Conservation (phyloP, 2,888 invertebrate genomes). For the Zaprionus bogoriensis region DNA sequence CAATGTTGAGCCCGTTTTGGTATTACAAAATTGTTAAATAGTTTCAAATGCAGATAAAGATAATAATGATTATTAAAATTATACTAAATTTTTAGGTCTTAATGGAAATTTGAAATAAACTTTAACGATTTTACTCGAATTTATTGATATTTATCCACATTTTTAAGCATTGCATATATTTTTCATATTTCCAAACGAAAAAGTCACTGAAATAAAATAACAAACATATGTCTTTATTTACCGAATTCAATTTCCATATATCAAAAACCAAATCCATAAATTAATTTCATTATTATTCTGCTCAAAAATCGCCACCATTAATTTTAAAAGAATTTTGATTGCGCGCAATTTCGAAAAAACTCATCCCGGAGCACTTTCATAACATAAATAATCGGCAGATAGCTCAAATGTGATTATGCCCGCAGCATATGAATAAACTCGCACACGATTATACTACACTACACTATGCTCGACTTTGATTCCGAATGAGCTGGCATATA, state of each 20-base stretch:
- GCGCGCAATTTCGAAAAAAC: not conserved
- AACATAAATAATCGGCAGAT: not conserved
- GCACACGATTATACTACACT: not conserved
- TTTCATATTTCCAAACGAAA: too few relatives aligned
- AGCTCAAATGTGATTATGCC: not conserved
- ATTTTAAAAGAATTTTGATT: not conserved
- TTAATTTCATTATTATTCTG: not conserved
- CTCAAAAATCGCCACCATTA: not conserved
- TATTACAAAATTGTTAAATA: not conserved
- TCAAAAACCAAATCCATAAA: not conserved
- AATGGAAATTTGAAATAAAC: too few relatives aligned
- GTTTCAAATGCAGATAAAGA: too few relatives aligned
- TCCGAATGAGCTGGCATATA: conserved; percentile 48
- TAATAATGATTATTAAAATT: too few relatives aligned
- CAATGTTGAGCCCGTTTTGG: not conserved
- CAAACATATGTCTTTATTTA: too few relatives aligned
- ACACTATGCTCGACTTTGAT: conserved; percentile 19
- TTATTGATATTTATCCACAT: too few relatives aligned
- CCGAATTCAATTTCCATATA: not conserved
- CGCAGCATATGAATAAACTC: conserved; percentile 1
- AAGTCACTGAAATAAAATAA: too few relatives aligned
- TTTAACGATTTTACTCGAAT: too few relatives aligned
- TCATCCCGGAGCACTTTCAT: not conserved
- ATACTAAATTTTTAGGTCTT: too few relatives aligned
- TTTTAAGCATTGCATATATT: too few relatives aligned